Evolutionary conservation across 1,140 invertebrate species (phyloP), one percentile per base, ranked within the genome.

Genomic region (Phortica variegata): DNA sequence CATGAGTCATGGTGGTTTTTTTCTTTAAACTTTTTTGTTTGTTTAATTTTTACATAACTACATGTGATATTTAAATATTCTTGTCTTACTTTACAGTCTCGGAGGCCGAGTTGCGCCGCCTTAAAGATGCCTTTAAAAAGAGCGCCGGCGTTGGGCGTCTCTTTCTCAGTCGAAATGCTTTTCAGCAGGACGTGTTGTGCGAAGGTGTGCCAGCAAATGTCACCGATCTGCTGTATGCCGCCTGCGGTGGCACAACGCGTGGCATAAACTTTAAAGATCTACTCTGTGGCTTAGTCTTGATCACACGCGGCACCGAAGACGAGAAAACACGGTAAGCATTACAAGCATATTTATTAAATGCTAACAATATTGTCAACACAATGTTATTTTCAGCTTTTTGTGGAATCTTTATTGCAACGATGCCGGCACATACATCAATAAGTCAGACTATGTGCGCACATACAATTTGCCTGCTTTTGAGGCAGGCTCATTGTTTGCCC

Each of bases 391-490:
- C 21, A 80, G 83, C 83, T 91, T 92, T 77, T 79, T 93, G 21
- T 93, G 90, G 84, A 87, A 86, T 29, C 77, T 93, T n/a, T 93
- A 92, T 77, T 85, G 86, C 38, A 90, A 89, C 38, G 90, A 92
- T 60, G 82, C 82, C 54, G 87, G 85, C 37, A 84, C 82, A n/a
- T 83, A 85, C 62, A 86, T 93, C 21, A 79, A 84, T 34, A 86
- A 87, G 68, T 82, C 83, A 54, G 89, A 92, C 46, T 89, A 92
- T 75, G 81, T 87, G 10, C 79, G 81, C 53, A 81, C 85, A 15
- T 77, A 91, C 2, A 82, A 86, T 46, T 78, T 81, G 29, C 51
- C 65, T 19, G 54, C 65, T 6, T 70, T 58, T 31, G 61, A 72
- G 39, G 61, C 59, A 38, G 54, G 63, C 46, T 66, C 72, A 33